These are phyloP conservation scores for Cairina moschata DNA, from an alignment of 2,113 vertebrate species.

Conservation along the genomic window DNA sequence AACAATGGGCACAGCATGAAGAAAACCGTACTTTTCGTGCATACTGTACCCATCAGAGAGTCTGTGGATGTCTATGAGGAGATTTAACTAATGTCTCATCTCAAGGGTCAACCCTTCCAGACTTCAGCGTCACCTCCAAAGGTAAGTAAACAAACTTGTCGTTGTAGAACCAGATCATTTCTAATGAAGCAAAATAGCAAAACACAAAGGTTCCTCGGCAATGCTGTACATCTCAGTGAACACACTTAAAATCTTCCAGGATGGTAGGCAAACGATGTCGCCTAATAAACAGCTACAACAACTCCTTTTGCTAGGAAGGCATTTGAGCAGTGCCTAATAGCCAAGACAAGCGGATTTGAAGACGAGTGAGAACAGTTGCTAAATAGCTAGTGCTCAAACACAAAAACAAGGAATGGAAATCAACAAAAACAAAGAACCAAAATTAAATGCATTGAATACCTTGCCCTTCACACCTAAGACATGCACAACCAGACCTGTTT, in stretches of 20 bases:
- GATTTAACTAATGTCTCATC: not conserved
- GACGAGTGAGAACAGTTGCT: not conserved
- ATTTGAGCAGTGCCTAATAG: not conserved
- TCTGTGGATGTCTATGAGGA: fast-evolving
- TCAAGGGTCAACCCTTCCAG: not conserved
- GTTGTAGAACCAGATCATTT: fast-evolving
- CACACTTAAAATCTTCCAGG: not conserved
- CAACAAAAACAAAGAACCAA: not conserved
- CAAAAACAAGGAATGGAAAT: not conserved
- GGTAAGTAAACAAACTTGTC: not conserved
- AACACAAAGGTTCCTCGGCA: not conserved
- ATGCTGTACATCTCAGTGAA: not conserved
- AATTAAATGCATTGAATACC: not conserved
- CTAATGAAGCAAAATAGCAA: not conserved
- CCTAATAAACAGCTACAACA: not conserved
- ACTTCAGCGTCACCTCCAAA: not conserved
- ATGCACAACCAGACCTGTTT: not conserved
- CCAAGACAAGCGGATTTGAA: not conserved
- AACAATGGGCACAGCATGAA: not conserved
- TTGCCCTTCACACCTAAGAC: not conserved
- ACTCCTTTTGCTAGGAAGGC: not conserved
- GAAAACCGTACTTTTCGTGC: not conserved
- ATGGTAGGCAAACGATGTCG: not conserved
- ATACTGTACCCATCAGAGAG: fast-evolving
- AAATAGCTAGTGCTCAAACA: not conserved